Evolutionary conservation across 1,140 invertebrate species (phyloP).

Genomic region (Heliconius hermathena): DNA sequence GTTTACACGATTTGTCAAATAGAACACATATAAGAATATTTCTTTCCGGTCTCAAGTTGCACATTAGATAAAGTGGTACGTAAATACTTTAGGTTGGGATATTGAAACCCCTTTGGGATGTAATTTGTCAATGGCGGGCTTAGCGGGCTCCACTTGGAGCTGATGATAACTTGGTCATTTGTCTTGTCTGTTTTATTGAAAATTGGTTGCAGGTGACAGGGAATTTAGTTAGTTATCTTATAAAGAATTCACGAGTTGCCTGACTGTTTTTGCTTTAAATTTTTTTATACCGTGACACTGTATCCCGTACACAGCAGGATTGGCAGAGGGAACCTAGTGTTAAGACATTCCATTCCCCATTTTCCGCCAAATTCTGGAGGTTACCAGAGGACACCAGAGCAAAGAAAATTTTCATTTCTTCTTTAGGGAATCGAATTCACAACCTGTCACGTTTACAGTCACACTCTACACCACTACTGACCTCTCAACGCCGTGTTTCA

Average conservation of each 20-base stretch:
- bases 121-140: slow-evolving; percentile 36
- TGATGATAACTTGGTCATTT: slow-evolving; percentile 2
- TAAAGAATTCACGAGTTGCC: background rate
- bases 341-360: too few relatives aligned
- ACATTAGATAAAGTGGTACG: slow-evolving; percentile 21
- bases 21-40: background rate
- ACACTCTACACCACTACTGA: too few relatives aligned
- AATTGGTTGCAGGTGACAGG: background rate
- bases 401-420: too few relatives aligned
- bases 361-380: too few relatives aligned
- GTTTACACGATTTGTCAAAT: background rate
- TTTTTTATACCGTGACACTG: too few relatives aligned
- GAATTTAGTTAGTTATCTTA: background rate
- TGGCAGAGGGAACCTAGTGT: too few relatives aligned
- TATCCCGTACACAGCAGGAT: too few relatives aligned
- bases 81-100: slow-evolving; percentile 34
- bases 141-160: background rate
- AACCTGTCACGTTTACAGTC: too few relatives aligned
- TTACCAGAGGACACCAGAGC: too few relatives aligned
- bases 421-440: too few relatives aligned
- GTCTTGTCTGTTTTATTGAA: background rate
- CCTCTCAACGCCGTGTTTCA: too few relatives aligned
- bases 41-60: slow-evolving; percentile 22
- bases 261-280: too few relatives aligned
- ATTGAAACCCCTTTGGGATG: slow-evolving; percentile 30